Evolutionary conservation across 1,140 invertebrate species (phyloP).

Genomic region (Pseudomyrmex sp.): DNA sequence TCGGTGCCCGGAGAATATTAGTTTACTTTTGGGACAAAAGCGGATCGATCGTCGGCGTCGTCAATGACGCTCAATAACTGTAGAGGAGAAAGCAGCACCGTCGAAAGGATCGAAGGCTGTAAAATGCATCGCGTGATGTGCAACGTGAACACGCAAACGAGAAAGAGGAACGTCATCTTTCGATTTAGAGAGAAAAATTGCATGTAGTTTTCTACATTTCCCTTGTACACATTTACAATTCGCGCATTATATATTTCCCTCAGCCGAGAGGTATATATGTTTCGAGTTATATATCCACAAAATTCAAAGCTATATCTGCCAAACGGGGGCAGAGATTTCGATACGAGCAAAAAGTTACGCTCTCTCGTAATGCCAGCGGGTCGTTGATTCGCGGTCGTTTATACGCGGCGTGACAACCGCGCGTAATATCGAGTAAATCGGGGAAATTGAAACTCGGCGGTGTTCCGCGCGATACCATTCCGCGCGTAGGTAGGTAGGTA

Average conservation of each 20-base stretch:
- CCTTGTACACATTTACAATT: not conserved
- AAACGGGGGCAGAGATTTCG: conserved; percentile 2
- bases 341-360: conserved; percentile 39
- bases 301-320: conserved; percentile 14
- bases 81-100: not conserved
- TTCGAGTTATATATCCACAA: no score
- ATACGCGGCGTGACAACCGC: conserved; percentile 51
- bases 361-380: conserved; percentile 41
- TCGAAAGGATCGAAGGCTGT: not conserved
- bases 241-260: not conserved
- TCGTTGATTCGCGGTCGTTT: conserved; percentile 56
- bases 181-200: not conserved
- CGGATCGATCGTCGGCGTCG: conserved; percentile 25
- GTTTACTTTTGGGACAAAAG: conserved; percentile 44
- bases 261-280: not conserved
- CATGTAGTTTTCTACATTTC: not conserved
- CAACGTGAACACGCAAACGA: not conserved
- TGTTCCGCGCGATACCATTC: conserved; percentile 37
- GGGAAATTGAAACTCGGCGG: conserved; percentile 60
- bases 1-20: conserved; percentile 47
- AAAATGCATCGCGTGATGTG: not conserved
- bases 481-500: conserved; percentile 31
- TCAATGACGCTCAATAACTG: conserved; percentile 28
- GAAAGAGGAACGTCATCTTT: not conserved
- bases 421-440: conserved; percentile 63